Evolutionary conservation across 2,113 vertebrate genomes (phyloP), one percentile per base, ranked within the genome.

Genomic region (Ptilorrhoa leucosticta): DNA sequence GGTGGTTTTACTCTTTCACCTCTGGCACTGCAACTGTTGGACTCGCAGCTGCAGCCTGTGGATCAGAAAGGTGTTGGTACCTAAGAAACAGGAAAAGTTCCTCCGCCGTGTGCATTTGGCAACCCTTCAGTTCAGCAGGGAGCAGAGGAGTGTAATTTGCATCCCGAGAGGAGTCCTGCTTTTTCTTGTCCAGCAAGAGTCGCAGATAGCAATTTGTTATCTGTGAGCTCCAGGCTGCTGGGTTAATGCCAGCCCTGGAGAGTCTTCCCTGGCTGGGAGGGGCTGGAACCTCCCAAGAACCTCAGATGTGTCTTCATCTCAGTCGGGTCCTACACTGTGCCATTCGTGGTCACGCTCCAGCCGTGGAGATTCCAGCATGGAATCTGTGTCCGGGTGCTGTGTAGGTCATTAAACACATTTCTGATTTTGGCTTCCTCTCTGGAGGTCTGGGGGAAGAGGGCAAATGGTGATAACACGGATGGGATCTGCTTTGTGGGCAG

Each of bases 291-390:
- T 83, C 61, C 53, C 39, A 8, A 3, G 33, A 69, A 37, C 87
- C 63, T 81, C 71, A 60, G 33, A 60, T 31, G 0, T 57, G 48
- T 26, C 77, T 87, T 21, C 15, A 21, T 37, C 42, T 88, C 26
- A 1, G 24, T 30, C 42, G n/a, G 30, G 37, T 70, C 37, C 70
- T 30, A 0, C 51, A 35, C 7, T 11, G 3, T 15, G 33, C 58
- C 33, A 0, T 11, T 33, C 24, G 0, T 10, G 18, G 7, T 42
- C 57, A 2, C 4, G 0, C 57, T 64, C 22, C 30, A 20, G 14
- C 17, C 37, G 3, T 2, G 4, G 61, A 26, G 31, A 1, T 58
- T 16, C 37, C 15, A 60, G 26, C 27, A 3, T 35, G 64, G 63
- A 33, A 48, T 42, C 21, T 10, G 2, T 54, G 33, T 48, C 42